Evolutionary conservation across 30 jellyfish, hydroid and myxozoan genomes (phyloP).

Genomic region (Pelagia noctiluca): DNA sequence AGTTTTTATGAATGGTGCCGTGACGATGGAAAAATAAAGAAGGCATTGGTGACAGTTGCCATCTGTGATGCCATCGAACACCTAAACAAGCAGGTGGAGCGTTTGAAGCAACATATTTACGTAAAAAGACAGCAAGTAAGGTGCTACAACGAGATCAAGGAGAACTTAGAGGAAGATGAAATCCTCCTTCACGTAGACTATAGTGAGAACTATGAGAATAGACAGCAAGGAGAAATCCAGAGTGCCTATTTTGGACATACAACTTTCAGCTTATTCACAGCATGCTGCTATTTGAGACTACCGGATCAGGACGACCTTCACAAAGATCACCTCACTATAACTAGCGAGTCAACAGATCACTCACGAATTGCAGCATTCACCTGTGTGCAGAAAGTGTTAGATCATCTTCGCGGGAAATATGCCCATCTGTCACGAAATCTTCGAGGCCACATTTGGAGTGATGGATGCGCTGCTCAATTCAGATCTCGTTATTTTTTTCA

Average conservation of each 20-base stretch:
- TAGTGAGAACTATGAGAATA: constrained; percentile 39
- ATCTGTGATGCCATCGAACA: constrained; percentile 1
- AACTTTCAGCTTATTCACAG: no score
- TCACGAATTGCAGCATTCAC: constrained; percentile 44
- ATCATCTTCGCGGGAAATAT: no score
- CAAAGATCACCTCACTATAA: constrained; percentile 4
- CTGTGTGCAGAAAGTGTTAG: no score
- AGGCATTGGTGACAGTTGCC: neutral
- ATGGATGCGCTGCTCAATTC: no score
- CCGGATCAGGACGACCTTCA: constrained; percentile 1
- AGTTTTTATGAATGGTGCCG: constrained; percentile 11
- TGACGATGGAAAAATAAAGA: constrained; percentile 16
- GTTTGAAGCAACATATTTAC: constrained; percentile 25
- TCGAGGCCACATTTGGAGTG: no score
- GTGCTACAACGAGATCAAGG: constrained; percentile 20
- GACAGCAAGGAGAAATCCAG: constrained; percentile 45
- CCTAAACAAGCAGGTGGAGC: neutral
- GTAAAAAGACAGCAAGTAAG: constrained; percentile 39
- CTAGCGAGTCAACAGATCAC: constrained; percentile 20
- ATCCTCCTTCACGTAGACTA: constrained; percentile 41
- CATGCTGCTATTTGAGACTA: no score
- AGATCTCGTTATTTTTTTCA: no score
- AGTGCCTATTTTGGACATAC: constrained; percentile 61
- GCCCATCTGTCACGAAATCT: no score
- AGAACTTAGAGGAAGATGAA: constrained; percentile 10